Percentiles rank a stretch among this genome's conserved stretches.
These are phyloP conservation scores for Drosophila merina DNA, from an alignment of 2,888 invertebrate species.

Conservation along the genomic window DNA sequence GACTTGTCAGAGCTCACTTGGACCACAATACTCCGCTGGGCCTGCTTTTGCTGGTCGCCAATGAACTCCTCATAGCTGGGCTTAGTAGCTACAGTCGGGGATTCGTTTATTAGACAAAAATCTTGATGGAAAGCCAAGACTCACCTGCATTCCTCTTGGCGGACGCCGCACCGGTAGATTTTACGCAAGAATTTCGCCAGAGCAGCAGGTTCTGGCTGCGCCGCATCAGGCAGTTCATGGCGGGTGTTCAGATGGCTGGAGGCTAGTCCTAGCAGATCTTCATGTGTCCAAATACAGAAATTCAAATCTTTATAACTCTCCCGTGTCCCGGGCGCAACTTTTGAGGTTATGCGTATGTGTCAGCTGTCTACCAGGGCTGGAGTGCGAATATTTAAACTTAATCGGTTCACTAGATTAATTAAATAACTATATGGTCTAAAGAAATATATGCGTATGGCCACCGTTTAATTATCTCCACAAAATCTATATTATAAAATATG, in stretches of 20 bases:
- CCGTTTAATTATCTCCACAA: background rate
- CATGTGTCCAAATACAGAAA: slow-evolving; percentile 1
- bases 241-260: slow-evolving; percentile 10
- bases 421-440: background rate
- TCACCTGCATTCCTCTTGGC: slow-evolving; percentile 26
- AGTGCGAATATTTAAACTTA: background rate
- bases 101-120: background rate
- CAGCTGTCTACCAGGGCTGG: slow-evolving; percentile 3
- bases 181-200: slow-evolving; percentile 62
- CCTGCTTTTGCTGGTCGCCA: slow-evolving; percentile 86
- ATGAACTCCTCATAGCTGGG: slow-evolving; percentile 86
- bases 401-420: background rate
- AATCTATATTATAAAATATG: background rate
- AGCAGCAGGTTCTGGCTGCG: slow-evolving; percentile 47
- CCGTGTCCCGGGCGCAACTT: background rate
- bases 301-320: background rate
- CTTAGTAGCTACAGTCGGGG: background rate
- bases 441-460: background rate
- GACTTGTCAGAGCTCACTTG: slow-evolving; percentile 91
- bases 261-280: slow-evolving; percentile 7
- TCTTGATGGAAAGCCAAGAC: background rate
- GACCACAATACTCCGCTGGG: slow-evolving; percentile 89
- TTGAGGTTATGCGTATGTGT: slow-evolving; percentile 51
- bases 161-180: slow-evolving; percentile 26
- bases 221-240: slow-evolving; percentile 68